Conservation (phyloP, 2,888 invertebrate genomes). For the Rhimphoctona megacephalus region DNA sequence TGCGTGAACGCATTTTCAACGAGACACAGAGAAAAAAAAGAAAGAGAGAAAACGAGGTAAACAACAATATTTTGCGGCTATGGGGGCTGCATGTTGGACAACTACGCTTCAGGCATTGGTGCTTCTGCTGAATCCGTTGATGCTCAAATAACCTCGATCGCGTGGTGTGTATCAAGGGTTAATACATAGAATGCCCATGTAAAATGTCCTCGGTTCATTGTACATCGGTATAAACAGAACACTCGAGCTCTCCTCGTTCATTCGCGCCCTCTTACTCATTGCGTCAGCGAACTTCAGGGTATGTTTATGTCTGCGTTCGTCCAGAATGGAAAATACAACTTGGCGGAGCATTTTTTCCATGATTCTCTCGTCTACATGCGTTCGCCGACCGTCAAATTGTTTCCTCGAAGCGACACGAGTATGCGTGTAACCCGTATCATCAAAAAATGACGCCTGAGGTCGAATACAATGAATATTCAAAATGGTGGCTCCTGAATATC, state of each 20-base stretch:
- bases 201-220: constrained; percentile 40
- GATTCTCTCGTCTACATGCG: neutral
- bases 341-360: constrained; percentile 43
- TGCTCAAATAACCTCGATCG: constrained; percentile 53
- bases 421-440: neutral
- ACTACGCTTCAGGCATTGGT: constrained; percentile 31
- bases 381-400: constrained; percentile 21
- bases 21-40: neutral
- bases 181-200: constrained; percentile 54
- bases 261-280: constrained; percentile 45
- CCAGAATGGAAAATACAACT: constrained; percentile 32
- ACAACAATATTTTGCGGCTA: constrained; percentile 56
- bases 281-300: constrained; percentile 47
- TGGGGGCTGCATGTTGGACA: neutral
- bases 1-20: constrained; percentile 51
- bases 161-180: constrained; percentile 56
- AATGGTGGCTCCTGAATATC: neutral
- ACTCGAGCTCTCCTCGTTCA: constrained; percentile 16
- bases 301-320: constrained; percentile 33
- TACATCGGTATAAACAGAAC: constrained; percentile 41
- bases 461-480: neutral
- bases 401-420: constrained; percentile 1
- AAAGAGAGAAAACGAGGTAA: constrained; percentile 36
- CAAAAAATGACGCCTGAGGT: neutral
- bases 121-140: constrained; percentile 61